Base-by-base conservation (phyloP, 2,888 invertebrate genomes). In the Dryobotodes eremita region DNA sequence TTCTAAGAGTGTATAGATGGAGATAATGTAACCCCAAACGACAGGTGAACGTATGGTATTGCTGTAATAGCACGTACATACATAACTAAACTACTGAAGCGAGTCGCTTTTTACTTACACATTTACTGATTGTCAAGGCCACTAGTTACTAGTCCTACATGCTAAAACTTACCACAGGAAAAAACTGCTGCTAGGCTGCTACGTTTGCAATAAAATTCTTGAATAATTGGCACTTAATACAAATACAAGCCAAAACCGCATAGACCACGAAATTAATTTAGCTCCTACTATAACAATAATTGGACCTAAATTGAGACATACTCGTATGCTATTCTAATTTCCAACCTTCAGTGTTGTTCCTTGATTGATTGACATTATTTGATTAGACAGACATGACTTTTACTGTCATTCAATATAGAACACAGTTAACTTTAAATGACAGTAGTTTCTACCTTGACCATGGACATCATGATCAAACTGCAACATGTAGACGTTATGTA, bases 51-150 rank as follows among this genome's bases (percentile, higher is more conserved):
- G 26, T 42, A 48, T 55, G 55, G 5, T 8, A n/a, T 20, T 31
- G 46, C 11, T 31, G 5, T 31, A 36, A 55, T 4, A 17, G n/a
- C 80, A 59, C 65, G 53, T 59, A 46, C 65, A 50, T 66, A 46
- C 65, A 50, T 66, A 36, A 15, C 17, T 61, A 7, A 66, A 46
- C 65, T 66, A 80, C 59, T 79, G 65, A 80, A 80, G 46, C 71
- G 79, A 57, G 20, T 50, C 50, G 46, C 53, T 80, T 80, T 80
- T 72, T 59, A 26, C 53, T 50, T 6, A 80, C 23, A 66, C 31
- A 36, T 53, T 80, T 59, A 66, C 26, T 62, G 80, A 74, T 15
- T 74, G 36, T 48, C 74, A 80, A 74, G 80, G 80, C 15, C 20
- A 20, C 17, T 36, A 20, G 53, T 66, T 17, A 31, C 48, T 42